Percentiles rank a stretch among this genome's conserved stretches.
Conservation (phyloP, 1,140 invertebrate species). For the Nomia melanderi region DNA sequence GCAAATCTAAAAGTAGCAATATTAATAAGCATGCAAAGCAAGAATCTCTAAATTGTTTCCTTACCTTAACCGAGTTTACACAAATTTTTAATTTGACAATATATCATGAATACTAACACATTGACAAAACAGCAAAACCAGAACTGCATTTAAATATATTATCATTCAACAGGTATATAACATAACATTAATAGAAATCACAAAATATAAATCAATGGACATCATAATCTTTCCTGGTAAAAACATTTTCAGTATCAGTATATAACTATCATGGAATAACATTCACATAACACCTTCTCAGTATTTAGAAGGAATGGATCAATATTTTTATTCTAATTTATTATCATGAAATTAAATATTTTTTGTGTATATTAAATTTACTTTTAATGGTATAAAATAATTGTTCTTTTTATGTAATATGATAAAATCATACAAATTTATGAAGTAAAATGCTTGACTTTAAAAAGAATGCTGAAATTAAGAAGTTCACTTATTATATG, state of each 20-base stretch:
- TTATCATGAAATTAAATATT: not conserved
- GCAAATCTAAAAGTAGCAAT: constrained; percentile 22
- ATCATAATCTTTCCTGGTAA: not conserved
- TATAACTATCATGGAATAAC: constrained; percentile 39
- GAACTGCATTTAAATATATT: constrained; percentile 14
- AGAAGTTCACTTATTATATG: constrained; percentile 14
- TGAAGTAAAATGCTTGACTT: not conserved
- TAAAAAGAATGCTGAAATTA: constrained; percentile 17
- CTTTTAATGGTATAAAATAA: not conserved
- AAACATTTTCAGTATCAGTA: constrained; percentile 77
- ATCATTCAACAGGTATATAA: not conserved
- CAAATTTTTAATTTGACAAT: constrained; percentile 14
- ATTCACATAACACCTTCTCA: constrained; percentile 34
- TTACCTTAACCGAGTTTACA: constrained; percentile 46
- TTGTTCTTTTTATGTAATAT: not conserved
- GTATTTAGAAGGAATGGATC: not conserved
- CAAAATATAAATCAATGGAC: constrained; percentile 36
- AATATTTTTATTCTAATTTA: not conserved
- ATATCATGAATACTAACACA: constrained; percentile 21
- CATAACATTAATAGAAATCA: constrained; percentile 17
- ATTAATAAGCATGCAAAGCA: constrained; percentile 50
- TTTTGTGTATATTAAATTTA: too few relatives aligned
- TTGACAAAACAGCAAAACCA: constrained; percentile 9
- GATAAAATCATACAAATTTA: not conserved
- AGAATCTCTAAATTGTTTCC: constrained; percentile 29